Conservation (phyloP, 2,888 invertebrate genomes). For the Drosophila suboccidentalis region DNA sequence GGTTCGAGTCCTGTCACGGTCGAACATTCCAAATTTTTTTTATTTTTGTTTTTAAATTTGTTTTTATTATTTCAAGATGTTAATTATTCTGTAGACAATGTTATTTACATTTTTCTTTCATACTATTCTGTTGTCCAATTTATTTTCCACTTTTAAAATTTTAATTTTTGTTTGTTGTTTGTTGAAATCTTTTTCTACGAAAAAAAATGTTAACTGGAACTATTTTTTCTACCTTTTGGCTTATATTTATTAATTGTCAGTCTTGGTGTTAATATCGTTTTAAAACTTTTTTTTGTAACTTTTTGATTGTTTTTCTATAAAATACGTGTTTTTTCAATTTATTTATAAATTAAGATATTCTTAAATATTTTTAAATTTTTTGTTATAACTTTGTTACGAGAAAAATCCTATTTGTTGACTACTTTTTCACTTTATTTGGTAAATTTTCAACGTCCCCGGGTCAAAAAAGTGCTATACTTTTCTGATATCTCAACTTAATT, state of each 20-base stretch:
- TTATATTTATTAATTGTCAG: not conserved
- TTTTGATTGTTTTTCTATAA: not conserved
- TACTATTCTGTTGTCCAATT: not conserved
- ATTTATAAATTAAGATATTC: not conserved
- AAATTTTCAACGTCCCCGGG: slow-evolving; percentile 16
- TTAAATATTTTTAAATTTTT: not conserved
- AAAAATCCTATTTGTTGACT: not conserved
- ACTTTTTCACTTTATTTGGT: not conserved
- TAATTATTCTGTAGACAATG: not conserved
- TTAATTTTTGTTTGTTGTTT: not conserved
- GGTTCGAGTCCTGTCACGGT: slow-evolving; percentile 70
- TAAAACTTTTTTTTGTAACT: too few relatives aligned
- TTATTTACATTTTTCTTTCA: not conserved
- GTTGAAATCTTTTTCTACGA: not conserved
- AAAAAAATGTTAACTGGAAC: not conserved
- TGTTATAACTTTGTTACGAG: not conserved
- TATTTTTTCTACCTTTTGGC: not conserved
- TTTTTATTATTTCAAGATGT: not conserved
- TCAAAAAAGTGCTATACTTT: slow-evolving; percentile 17
- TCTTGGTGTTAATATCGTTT: too few relatives aligned
- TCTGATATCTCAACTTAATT: not conserved
- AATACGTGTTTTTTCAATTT: too few relatives aligned
- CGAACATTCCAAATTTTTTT: slow-evolving; percentile 11
- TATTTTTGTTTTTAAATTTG: not conserved
- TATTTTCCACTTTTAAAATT: not conserved